A percentile compares a stretch with the other conserved stretches of the same genome.
Evolutionary conservation across 1,140 invertebrate genomes (phyloP).

Genomic region (Aricia agestis): DNA sequence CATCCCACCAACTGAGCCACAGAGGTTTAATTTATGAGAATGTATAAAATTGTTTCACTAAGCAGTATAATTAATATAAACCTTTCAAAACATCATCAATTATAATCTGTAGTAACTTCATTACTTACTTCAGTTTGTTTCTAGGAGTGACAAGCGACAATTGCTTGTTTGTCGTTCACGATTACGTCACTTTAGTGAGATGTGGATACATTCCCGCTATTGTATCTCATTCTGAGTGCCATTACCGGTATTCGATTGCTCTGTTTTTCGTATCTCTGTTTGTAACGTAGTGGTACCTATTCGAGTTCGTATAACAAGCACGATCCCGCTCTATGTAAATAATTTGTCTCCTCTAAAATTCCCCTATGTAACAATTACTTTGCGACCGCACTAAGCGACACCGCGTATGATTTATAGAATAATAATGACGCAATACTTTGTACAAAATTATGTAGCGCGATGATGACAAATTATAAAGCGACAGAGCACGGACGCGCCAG

Average conservation of each 20-base stretch:
- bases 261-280: background rate
- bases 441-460: too few species aligned
- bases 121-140: background rate
- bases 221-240: background rate
- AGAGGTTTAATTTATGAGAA: too few species aligned
- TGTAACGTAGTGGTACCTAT: background rate
- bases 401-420: background rate
- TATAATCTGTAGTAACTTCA: too few species aligned
- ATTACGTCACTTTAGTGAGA: background rate
- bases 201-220: background rate
- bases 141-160: background rate
- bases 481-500: too few species aligned
- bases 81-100: too few species aligned
- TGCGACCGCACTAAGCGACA: background rate
- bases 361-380: background rate
- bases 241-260: background rate
- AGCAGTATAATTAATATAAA: too few species aligned
- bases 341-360: background rate
- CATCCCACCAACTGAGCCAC: too few species aligned
- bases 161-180: background rate
- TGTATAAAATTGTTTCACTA: too few species aligned
- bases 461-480: too few species aligned
- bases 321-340: background rate
- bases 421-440: background rate
- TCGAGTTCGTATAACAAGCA: background rate